Evolutionary conservation across 2,888 invertebrate species (phyloP), one percentile per base, ranked within the genome.

Genomic region (Diarsia dahlii): DNA sequence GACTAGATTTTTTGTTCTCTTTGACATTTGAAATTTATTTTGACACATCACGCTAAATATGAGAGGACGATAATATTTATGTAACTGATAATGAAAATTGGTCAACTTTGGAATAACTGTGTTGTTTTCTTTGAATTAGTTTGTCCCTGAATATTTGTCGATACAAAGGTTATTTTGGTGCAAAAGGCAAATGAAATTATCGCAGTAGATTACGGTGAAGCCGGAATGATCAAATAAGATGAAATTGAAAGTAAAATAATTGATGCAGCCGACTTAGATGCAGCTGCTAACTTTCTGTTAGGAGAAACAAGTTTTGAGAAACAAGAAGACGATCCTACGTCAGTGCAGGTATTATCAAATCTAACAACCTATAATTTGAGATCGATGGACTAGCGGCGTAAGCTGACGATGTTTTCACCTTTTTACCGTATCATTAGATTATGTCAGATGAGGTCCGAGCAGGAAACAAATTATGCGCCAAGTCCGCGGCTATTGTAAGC

Each of bases 381-480:
- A 64, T 45, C 50, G 70, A 73, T 73, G 28, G 56, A 18, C 67
- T 34, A 39, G 54, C 56, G 71, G 74, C 74, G 85, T 81, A 77
- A 85, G 56, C 78, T 74, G 54, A 73, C 56, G 62, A 75, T 67
- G 62, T 76, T 80, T 85, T 84, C 86, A 86, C 80, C 77, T 83
- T 69, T 65, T 71, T 6, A 85, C 54, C 56, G 50, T 80, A 76
- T 86, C 78, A 86, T 84, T 81, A 86, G 74, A 56, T 84, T 86
- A 84, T 86, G 78, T 84, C 84, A 84, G 76, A 48, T 34, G 75
- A 54, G 75, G 71, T 72, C 82, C 46, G 46, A 82, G 46, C 76
- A 87, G 82, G 86, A 84, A 86, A 84, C 82, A 80, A 84, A 78
- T 80, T 77, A 39, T 70, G 28, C 48, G 58, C 56, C 68, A 69